A percentile compares a stretch with the other conserved stretches of the same genome.
Conservation (phyloP, 2,113 vertebrate species). For the Tychaedon coryphoeus region DNA sequence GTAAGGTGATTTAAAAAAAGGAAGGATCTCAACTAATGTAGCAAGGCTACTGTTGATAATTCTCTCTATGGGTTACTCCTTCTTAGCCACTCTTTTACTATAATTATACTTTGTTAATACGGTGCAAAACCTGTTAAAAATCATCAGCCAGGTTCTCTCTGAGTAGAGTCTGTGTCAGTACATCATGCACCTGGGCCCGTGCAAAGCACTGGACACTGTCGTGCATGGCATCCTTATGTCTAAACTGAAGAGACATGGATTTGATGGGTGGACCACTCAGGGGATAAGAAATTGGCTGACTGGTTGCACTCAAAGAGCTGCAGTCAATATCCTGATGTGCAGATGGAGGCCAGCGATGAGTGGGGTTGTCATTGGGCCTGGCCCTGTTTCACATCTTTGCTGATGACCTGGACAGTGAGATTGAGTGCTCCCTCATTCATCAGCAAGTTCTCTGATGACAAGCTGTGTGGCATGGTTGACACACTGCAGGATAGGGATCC, state of each 20-base stretch:
- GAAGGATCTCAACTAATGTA: background rate
- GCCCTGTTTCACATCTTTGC: background rate
- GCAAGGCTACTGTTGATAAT: background rate
- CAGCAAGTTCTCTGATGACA: background rate
- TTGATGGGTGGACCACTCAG: background rate
- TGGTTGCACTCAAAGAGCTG: background rate
- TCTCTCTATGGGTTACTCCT: background rate
- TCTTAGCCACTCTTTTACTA: background rate
- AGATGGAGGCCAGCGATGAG: background rate
- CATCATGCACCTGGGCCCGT: background rate
- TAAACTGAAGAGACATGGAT: background rate
- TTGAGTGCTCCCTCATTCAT: background rate
- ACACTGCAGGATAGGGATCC: background rate
- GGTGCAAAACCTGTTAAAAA: background rate
- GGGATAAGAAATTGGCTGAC: background rate
- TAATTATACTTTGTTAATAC: background rate
- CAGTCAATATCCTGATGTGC: background rate
- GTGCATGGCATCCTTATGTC: background rate
- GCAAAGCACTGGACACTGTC: background rate
- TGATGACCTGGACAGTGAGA: background rate
- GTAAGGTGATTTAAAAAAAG: background rate
- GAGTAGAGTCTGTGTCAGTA: background rate
- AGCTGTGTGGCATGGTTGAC: background rate
- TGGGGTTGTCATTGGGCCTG: accelerated
- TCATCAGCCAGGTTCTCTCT: background rate